Percentiles rank a stretch among this genome's conserved stretches.
Evolutionary conservation across 2,113 vertebrate genomes (phyloP).

Genomic region (Urocitellus parryii): DNA sequence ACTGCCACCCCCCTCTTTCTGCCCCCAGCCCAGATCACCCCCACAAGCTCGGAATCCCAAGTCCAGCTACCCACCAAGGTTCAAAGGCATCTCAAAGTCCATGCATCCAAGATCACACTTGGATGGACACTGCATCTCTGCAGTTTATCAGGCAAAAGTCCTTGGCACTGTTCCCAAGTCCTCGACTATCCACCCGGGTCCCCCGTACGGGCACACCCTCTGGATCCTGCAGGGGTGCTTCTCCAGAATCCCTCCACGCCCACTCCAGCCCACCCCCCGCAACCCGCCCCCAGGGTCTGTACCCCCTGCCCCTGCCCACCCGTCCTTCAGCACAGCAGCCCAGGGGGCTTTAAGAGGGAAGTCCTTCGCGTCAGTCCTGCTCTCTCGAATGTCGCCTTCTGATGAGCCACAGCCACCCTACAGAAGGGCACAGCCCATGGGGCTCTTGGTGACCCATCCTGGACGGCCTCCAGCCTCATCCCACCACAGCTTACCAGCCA

Average conservation of each 20-base stretch:
- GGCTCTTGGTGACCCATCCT: not conserved
- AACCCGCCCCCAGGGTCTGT: rapidly evolving
- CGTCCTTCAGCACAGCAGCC: not conserved
- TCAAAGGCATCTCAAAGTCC: not conserved
- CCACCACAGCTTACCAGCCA: not conserved
- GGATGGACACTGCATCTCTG: not conserved
- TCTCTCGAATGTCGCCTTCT: rapidly evolving
- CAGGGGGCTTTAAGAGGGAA: not conserved
- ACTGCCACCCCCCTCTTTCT: not conserved
- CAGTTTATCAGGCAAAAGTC: not conserved
- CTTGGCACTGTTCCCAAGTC: not conserved
- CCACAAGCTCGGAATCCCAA: not conserved
- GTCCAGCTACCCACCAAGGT: too few relatives aligned
- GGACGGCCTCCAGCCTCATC: not conserved
- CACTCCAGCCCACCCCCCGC: not conserved
- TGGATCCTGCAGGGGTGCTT: not conserved
- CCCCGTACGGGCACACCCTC: not conserved
- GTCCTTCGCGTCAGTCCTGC: not conserved
- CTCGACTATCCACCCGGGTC: not conserved
- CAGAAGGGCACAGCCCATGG: not conserved
- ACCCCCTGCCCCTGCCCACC: not conserved
- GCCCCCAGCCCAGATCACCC: not conserved
- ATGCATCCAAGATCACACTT: not conserved
- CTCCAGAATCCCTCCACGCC: not conserved
- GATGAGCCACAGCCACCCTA: too few relatives aligned